Percentiles rank a stretch among this genome's conserved stretches.
Conservation (phyloP, 2,797 vertebrate genomes). For the Coccyzus lansbergi region DNA sequence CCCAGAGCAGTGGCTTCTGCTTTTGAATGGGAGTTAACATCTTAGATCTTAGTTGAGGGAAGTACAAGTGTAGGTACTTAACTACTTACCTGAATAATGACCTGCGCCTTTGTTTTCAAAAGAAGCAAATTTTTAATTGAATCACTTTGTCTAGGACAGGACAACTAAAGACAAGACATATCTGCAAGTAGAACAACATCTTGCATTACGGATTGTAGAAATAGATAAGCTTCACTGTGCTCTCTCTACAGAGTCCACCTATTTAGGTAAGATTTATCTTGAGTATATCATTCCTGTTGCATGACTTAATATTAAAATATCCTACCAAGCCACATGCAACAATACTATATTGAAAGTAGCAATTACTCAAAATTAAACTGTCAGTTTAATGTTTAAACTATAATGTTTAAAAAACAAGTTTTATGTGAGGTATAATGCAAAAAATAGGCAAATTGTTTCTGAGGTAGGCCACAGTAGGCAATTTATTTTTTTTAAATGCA, state of each 20-base stretch:
- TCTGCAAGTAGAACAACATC: constrained; percentile 55
- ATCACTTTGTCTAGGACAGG: constrained; percentile 50
- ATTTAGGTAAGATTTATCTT: not conserved
- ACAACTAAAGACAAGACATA: constrained; percentile 59
- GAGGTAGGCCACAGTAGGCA: not conserved
- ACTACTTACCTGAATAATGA: constrained; percentile 44
- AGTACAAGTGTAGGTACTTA: not conserved
- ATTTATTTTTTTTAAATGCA: not conserved
- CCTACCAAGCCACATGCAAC: not conserved
- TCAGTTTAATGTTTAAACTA: not conserved
- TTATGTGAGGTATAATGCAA: not conserved
- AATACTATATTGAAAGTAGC: not conserved
- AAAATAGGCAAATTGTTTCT: not conserved
- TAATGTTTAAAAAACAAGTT: not conserved
- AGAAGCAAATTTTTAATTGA: constrained; percentile 54
- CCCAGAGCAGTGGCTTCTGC: not conserved
- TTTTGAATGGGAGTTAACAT: not conserved
- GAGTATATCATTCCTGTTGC: not conserved
- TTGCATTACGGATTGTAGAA: constrained; percentile 28
- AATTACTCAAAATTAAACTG: not conserved
- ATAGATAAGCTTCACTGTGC: not conserved
- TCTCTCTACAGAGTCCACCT: not conserved
- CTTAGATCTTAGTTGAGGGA: not conserved
- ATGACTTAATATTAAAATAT: not conserved
- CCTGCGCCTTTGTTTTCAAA: constrained; percentile 59